phyloP scores from a whole-genome alignment of 2,888 invertebrate genomes.

The Griposia aprilina region DNA sequence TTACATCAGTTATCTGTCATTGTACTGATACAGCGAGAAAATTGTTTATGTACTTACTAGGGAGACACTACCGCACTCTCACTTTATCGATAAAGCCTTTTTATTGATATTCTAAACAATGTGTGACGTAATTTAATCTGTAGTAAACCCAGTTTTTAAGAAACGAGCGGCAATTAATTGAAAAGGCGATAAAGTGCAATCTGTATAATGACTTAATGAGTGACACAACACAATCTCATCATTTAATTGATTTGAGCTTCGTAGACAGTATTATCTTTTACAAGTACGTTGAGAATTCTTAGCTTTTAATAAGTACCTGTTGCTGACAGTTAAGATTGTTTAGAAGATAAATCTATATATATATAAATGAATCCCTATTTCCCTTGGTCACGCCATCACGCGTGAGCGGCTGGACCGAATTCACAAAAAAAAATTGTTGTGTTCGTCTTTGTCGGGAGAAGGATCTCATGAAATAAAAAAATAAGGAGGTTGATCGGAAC shows the following conservation, averaged over 20 bases:
- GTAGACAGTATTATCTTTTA: conserved; percentile 25
- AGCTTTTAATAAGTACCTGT: not conserved
- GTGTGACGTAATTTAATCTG: conserved; percentile 10
- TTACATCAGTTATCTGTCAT: conserved; percentile 57
- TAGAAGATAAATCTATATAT: not conserved
- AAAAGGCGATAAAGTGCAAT: conserved; percentile 44
- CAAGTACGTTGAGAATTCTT: conserved; percentile 1
- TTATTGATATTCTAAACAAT: conserved; percentile 17
- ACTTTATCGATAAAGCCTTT: conserved; percentile 1
- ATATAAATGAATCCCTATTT: too few relatives aligned
- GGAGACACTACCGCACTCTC: conserved; percentile 9
- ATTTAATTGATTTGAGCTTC: conserved; percentile 48
- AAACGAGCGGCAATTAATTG: conserved; percentile 44
- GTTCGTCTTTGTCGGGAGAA: too few relatives aligned
- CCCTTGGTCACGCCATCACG: too few relatives aligned
- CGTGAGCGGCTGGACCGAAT: too few relatives aligned
- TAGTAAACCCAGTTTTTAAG: conserved; percentile 16
- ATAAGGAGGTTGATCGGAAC: too few relatives aligned
- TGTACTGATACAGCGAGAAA: conserved; percentile 18
- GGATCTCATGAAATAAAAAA: too few relatives aligned
- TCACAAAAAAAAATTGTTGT: too few relatives aligned
- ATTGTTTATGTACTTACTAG: conserved; percentile 10
- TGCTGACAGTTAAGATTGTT: not conserved
- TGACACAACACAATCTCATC: conserved; percentile 47
- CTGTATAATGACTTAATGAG: conserved; percentile 31